Conservation (phyloP, 1,140 invertebrate genomes). For the Scaptomyza graminum region DNA sequence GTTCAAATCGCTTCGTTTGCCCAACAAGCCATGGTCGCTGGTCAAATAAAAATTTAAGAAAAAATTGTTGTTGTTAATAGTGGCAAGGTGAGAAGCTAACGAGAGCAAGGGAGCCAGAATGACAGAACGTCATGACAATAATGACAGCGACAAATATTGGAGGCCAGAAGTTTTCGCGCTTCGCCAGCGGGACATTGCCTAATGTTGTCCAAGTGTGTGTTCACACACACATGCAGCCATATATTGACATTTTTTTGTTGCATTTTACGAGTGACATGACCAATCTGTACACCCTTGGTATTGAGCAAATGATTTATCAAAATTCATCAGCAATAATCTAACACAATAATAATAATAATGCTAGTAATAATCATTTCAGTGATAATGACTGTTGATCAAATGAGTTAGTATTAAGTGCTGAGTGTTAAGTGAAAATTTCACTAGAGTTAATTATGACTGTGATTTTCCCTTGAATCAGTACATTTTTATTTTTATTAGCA, state of each 20-base stretch:
- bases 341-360: constrained; percentile 11
- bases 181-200: constrained; percentile 12
- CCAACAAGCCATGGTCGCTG: constrained; percentile 54
- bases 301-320: constrained; percentile 58
- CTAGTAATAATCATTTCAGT: constrained; percentile 6
- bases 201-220: constrained; percentile 10
- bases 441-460: not conserved
- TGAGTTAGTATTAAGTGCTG: constrained; percentile 17
- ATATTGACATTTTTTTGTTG: not conserved
- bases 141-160: constrained; percentile 72
- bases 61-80: constrained; percentile 54
- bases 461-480: not conserved
- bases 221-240: not conserved
- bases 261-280: constrained; percentile 52
- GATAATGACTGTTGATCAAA: constrained; percentile 10
- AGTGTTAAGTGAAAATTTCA: not conserved
- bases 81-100: constrained; percentile 63
- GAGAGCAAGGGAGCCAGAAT: constrained; percentile 43
- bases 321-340: constrained; percentile 33
- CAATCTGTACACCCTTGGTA: constrained; percentile 62
- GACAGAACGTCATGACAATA: constrained; percentile 35
- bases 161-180: constrained; percentile 57
- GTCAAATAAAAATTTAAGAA: constrained; percentile 10
- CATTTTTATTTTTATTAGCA: not conserved
- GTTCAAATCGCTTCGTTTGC: constrained; percentile 59